Conservation (phyloP, 2,888 invertebrate genomes). For the Biston betularia region DNA sequence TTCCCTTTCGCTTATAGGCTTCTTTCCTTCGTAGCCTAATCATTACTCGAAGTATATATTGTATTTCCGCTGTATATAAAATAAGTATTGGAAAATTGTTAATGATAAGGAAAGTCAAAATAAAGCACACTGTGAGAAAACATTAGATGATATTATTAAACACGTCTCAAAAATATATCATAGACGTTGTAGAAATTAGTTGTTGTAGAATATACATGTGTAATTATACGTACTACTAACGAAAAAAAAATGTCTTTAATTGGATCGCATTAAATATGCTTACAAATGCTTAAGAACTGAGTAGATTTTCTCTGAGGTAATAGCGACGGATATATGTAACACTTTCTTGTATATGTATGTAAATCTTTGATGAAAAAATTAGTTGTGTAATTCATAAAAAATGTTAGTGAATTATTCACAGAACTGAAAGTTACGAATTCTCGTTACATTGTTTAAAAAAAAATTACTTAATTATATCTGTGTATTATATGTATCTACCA, state of each 20-base stretch:
- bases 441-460: constrained; percentile 81
- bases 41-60: constrained; percentile 42
- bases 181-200: constrained; percentile 76
- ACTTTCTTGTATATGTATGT: constrained; percentile 45
- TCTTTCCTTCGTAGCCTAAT: constrained; percentile 68
- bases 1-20: constrained; percentile 74
- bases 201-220: constrained; percentile 69
- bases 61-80: constrained; percentile 59
- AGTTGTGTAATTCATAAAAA: constrained; percentile 50
- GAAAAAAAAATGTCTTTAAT: constrained; percentile 55
- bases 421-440: constrained; percentile 82
- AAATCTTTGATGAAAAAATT: constrained; percentile 50
- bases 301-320: constrained; percentile 59
- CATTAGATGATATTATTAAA: constrained; percentile 78
- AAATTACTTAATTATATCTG: constrained; percentile 69
- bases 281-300: constrained; percentile 66
- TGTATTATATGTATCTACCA: constrained; percentile 78
- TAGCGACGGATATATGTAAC: constrained; percentile 42
- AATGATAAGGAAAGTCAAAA: constrained; percentile 82
- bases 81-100: constrained; percentile 78
- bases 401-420: constrained; percentile 84
- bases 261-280: constrained; percentile 66
- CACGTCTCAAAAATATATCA: constrained; percentile 82
- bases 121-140: constrained; percentile 85
- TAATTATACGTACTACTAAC: constrained; percentile 47